Conservation (phyloP, 1,140 invertebrate genomes). For the Caenorhabditis inopinata region DNA sequence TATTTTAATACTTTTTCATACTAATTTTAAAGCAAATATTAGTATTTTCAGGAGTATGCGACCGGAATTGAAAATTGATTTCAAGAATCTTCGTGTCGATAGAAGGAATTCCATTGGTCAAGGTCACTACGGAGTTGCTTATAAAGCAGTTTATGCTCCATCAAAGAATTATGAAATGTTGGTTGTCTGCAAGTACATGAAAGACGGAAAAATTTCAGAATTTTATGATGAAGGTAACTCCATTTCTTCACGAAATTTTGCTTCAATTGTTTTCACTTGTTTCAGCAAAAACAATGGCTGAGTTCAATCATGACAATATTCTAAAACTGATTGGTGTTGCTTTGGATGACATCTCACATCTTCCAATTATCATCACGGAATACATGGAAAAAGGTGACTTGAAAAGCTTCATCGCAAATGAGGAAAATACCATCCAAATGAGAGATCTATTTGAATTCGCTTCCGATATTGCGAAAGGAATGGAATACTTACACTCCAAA, state of each 20-base stretch:
- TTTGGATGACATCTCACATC: neutral
- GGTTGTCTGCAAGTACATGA: conserved; percentile 40
- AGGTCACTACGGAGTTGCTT: conserved; percentile 40
- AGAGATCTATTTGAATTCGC: conserved; percentile 22
- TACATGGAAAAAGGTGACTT: conserved; percentile 46
- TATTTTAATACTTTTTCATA: no score
- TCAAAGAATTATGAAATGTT: neutral
- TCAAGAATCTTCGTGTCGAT: neutral
- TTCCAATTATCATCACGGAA: conserved; percentile 41
- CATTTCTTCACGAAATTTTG: no score
- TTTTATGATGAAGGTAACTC: conserved; percentile 45
- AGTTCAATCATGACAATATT: conserved; percentile 21
- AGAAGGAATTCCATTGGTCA: neutral
- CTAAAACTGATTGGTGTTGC: conserved; percentile 40
- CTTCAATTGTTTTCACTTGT: neutral
- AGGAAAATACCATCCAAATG: conserved; percentile 11
- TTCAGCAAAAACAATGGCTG: conserved; percentile 38
- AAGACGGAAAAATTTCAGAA: conserved; percentile 30
- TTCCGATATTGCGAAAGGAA: conserved; percentile 28
- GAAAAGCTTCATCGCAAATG: conserved; percentile 27
- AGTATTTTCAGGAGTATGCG: neutral
- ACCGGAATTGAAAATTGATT: neutral
- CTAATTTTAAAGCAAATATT: no score
- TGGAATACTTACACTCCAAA: conserved; percentile 46
- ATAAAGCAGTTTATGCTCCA: conserved; percentile 17